Percentiles rank a stretch among this genome's conserved stretches.
Evolutionary conservation across 2,797 vertebrate genomes (phyloP).

Genomic region (Tragelaphus oryx): DNA sequence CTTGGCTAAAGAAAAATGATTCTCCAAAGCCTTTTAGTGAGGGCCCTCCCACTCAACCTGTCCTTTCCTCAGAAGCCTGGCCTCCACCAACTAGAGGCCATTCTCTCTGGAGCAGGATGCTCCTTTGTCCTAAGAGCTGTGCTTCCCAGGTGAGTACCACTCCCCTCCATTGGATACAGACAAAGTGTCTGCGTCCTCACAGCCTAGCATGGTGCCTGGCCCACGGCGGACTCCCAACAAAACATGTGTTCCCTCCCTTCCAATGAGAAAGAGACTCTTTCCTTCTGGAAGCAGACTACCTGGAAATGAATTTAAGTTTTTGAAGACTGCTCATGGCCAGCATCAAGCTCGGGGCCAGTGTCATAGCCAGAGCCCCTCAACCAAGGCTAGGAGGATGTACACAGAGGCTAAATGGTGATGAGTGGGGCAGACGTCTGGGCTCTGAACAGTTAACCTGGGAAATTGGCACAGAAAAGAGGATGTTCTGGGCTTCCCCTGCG

Average conservation of each 20-base stretch:
- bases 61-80: neutral
- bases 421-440: neutral
- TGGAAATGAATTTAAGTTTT: neutral
- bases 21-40: neutral
- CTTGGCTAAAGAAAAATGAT: neutral
- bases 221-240: rapidly evolving
- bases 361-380: neutral
- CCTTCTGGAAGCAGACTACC: neutral
- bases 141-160: neutral
- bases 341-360: neutral
- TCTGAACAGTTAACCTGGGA: neutral
- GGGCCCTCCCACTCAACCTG: neutral
- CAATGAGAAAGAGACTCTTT: neutral
- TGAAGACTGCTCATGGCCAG: rapidly evolving
- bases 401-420: neutral
- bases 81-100: neutral
- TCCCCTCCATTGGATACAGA: neutral
- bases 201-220: neutral
- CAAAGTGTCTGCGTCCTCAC: rapidly evolving
- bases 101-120: neutral
- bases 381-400: rapidly evolving
- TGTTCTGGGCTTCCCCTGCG: neutral
- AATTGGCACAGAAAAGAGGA: too few relatives aligned
- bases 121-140: neutral
- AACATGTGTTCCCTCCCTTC: rapidly evolving